phyloP scores from a whole-genome alignment of 2,113 vertebrate genomes.

The Poeciliopsis prolifica region DNA sequence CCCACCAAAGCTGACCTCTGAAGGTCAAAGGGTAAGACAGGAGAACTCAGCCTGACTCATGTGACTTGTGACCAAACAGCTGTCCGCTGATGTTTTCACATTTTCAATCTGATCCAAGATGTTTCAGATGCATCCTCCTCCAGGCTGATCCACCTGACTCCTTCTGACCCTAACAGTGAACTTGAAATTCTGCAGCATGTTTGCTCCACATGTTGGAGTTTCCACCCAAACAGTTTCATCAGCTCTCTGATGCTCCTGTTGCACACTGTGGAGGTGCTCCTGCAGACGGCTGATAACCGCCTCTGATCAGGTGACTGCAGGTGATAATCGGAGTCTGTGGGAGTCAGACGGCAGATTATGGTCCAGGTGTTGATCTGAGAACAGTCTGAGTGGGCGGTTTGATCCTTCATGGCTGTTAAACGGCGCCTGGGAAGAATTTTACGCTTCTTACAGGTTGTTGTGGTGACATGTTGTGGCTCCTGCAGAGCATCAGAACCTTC shows the following conservation, averaged over 20 bases:
- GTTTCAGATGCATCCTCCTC: background rate
- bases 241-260: background rate
- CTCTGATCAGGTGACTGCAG: conserved; percentile 8
- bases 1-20: background rate
- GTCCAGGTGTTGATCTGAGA: conserved; percentile 20
- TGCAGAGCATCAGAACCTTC: background rate
- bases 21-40: background rate
- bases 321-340: background rate
- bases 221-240: background rate
- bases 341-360: conserved; percentile 12
- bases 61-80: background rate
- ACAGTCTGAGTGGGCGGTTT: conserved; percentile 18
- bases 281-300: conserved; percentile 6
- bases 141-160: background rate
- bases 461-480: background rate
- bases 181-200: background rate
- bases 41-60: background rate
- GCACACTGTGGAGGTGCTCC: background rate
- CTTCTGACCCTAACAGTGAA: background rate
- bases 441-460: background rate
- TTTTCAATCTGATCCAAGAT: background rate
- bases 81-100: background rate
- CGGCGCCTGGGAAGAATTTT: background rate
- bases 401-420: conserved; percentile 11
- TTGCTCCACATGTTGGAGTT: background rate